Evolutionary conservation across 2,113 vertebrate genomes (phyloP).

Genomic region (Australoheros scitulus): DNA sequence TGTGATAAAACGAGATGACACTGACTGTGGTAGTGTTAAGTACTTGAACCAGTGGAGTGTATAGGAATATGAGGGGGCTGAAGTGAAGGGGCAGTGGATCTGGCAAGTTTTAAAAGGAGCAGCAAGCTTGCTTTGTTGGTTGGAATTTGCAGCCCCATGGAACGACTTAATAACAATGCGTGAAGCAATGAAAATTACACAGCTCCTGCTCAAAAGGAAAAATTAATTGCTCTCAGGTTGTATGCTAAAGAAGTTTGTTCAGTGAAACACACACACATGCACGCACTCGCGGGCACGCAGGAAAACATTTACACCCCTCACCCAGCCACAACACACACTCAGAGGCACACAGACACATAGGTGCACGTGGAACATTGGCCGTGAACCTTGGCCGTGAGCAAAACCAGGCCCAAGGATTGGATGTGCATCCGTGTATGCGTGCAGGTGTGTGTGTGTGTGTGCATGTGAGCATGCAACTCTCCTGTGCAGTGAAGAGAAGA

Average conservation of each 20-base stretch:
- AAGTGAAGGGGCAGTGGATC: conserved; percentile 52
- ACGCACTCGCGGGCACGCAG: background rate
- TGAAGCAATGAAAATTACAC: conserved; percentile 78
- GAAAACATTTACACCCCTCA: conserved; percentile 6
- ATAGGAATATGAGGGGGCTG: conserved; percentile 25
- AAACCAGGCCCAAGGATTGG: conserved; percentile 51
- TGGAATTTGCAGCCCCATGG: conserved; percentile 73
- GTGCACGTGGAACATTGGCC: conserved; percentile 56
- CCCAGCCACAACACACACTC: conserved; percentile 7
- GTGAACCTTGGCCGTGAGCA: conserved; percentile 43
- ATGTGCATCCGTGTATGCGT: conserved; percentile 33
- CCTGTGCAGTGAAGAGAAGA: conserved; percentile 71
- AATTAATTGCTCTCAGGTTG: conserved; percentile 77
- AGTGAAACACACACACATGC: conserved; percentile 30
- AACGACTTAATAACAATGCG: conserved; percentile 76
- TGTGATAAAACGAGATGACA: conserved; percentile 7
- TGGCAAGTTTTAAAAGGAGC: conserved; percentile 66
- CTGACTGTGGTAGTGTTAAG: conserved; percentile 8
- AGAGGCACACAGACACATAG: conserved; percentile 39
- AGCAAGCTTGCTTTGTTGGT: conserved; percentile 63
- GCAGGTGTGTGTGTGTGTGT: conserved; percentile 35
- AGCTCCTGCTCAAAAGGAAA: conserved; percentile 71
- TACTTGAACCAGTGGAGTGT: conserved; percentile 20
- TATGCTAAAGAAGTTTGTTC: conserved; percentile 59
- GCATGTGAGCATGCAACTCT: conserved; percentile 60